Percentiles rank a stretch among this genome's conserved stretches.
phyloP scores from a whole-genome alignment of 2,113 vertebrate species.

The Ivindomyrus marchei region DNA sequence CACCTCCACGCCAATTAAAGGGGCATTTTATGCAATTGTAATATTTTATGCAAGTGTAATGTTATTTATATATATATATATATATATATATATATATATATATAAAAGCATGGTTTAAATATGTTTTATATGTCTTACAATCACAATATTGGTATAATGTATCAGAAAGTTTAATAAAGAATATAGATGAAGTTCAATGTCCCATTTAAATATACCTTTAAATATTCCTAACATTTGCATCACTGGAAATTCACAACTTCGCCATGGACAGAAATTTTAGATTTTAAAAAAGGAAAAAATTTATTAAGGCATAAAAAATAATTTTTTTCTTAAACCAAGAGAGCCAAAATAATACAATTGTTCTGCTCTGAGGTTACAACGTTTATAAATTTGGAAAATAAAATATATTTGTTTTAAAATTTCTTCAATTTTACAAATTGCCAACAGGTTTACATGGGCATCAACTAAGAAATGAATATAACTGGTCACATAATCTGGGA shows the following conservation, averaged over 20 bases:
- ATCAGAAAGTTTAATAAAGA: background rate
- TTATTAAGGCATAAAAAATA: conserved; percentile 99
- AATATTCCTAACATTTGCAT: background rate
- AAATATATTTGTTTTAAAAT: conserved; percentile 82
- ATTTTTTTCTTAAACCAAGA: conserved; percentile 90
- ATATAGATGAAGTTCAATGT: background rate
- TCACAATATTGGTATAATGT: background rate
- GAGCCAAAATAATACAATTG: conserved; percentile 83
- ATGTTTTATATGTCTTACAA: background rate
- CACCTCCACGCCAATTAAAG: background rate
- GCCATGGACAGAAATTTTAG: conserved; percentile 45
- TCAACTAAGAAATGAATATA: conserved; percentile 72
- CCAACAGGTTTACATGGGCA: conserved; percentile 79
- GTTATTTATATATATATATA: too few species aligned
- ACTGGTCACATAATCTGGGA: conserved; percentile 77
- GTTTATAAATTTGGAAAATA: conserved; percentile 96
- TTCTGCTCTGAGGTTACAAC: conserved; percentile 86
- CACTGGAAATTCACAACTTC: background rate
- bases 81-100: background rate
- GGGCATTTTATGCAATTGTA: background rate
- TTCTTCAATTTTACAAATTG: conserved; percentile 94
- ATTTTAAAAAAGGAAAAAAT: conserved; percentile 68
- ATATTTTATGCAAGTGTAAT: too few species aligned
- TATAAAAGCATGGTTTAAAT: background rate
- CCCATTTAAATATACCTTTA: background rate